phyloP scores from a whole-genome alignment of 2,888 invertebrate genomes.

The Dichetophora obliterata region DNA sequence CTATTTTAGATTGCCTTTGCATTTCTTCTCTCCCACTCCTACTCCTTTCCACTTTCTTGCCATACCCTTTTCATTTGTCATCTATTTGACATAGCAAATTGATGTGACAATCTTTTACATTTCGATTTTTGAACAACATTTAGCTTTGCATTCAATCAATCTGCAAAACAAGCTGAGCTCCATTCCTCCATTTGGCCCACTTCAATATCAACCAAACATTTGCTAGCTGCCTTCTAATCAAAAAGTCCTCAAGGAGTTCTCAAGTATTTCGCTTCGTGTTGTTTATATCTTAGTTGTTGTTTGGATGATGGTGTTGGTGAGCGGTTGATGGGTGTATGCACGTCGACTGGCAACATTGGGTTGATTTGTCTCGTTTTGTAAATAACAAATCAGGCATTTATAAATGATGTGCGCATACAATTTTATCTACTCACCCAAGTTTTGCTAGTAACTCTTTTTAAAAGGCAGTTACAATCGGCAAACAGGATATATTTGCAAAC shows the following conservation, averaged over 20 bases:
- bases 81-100: slow-evolving; percentile 59
- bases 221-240: slow-evolving; percentile 29
- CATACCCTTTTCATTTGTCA: slow-evolving; percentile 61
- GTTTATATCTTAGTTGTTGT: neutral
- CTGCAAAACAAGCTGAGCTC: slow-evolving; percentile 17
- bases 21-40: too few species aligned
- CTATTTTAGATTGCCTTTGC: too few species aligned
- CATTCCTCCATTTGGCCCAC: neutral
- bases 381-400: slow-evolving; percentile 69
- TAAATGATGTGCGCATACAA: slow-evolving; percentile 67
- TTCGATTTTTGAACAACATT: slow-evolving; percentile 55
- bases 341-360: neutral
- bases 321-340: neutral
- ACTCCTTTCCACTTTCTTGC: neutral
- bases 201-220: slow-evolving; percentile 4
- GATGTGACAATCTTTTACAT: slow-evolving; percentile 63
- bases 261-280: slow-evolving; percentile 24
- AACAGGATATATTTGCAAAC: slow-evolving; percentile 8
- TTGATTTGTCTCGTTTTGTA: slow-evolving; percentile 63
- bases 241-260: slow-evolving; percentile 47
- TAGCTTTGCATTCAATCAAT: slow-evolving; percentile 39
- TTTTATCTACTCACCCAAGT: slow-evolving; percentile 43
- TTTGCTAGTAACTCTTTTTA: slow-evolving; percentile 13
- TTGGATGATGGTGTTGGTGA: neutral
- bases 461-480: neutral